Evolutionary conservation across 2,113 vertebrate genomes (phyloP), one percentile per base, ranked within the genome.

Genomic region (Silurus asotus): DNA sequence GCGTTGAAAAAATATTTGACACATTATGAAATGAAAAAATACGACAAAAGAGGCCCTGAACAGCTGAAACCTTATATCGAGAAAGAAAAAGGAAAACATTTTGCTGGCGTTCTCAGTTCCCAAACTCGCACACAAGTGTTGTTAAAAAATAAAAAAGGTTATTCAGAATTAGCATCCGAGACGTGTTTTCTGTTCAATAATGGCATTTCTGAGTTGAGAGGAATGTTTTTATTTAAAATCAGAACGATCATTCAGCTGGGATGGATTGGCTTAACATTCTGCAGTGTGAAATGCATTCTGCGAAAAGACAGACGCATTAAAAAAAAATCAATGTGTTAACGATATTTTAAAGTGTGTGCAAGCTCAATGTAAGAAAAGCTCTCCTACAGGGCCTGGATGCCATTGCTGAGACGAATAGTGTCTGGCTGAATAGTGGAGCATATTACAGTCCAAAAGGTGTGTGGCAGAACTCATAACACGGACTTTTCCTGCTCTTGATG

Each of bases 401-500:
- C 62, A 53, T 49, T 15, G 17, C 62, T 28, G 72, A 72, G 51
- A 45, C 64, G 69, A 61, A 62, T 61, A 20, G 58, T 19, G 69
- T 86, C 62, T 64, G 48, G 79, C 58, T 82, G 11, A 51, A 49
- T 70, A 37, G 20, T 64, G 17, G 55, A 75, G 78, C 5, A 1
- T 65, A 28, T 75, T 86, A 62, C 58, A 82, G 25, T 28, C 37
- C 9, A 25, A 83, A 75, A 62, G 85, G 80, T 64, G 69, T 86
- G 65, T n/a, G 65, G 82, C 51, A 19, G 53, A 84, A 67, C 62
- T 79, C 81, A 86, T 87, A 81, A 76, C 87, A 78, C 70, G 61
- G 87, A 86, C 84, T 87, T 86, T 80, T 87, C 88, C 88, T 83
- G 65, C 58, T 79, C 80, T 79, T 81, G 88, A 87, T 79, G 83